Evolutionary conservation across 2,113 vertebrate species (phyloP).

Genomic region (Gallinago undulata): DNA sequence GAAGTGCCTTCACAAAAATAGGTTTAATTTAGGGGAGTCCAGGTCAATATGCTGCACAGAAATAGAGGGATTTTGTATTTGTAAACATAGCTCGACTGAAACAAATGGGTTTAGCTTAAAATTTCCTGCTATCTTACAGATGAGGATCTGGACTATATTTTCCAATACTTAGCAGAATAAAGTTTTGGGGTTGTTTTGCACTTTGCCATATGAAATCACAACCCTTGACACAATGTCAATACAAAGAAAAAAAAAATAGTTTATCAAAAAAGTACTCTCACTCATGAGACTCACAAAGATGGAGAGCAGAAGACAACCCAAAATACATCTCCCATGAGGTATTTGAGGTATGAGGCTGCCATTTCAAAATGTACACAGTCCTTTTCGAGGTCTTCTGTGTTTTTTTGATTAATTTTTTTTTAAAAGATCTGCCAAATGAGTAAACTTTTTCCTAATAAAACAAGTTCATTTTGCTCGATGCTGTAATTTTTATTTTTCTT

Average conservation of each 20-base stretch:
- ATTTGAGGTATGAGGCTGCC: background rate
- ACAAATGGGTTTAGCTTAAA: background rate
- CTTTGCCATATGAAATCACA: background rate
- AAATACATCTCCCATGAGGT: background rate
- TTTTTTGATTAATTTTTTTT: background rate
- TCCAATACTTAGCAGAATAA: background rate
- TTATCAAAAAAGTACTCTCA: background rate
- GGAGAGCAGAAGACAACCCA: background rate
- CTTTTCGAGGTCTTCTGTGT: background rate
- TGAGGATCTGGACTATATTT: background rate
- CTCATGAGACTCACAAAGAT: background rate
- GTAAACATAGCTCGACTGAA: background rate
- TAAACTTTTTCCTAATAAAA: background rate
- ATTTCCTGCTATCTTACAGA: background rate
- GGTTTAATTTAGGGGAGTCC: background rate
- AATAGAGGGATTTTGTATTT: background rate
- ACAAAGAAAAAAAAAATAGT: background rate
- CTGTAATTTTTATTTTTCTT: background rate
- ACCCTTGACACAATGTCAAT: background rate
- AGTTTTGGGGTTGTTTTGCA: background rate
- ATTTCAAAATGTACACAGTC: background rate
- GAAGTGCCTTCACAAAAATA: background rate
- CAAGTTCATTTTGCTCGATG: fast-evolving
- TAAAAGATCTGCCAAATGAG: fast-evolving
- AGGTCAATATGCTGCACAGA: background rate